Evolutionary conservation across 2,797 vertebrate species (phyloP).

Genomic region (Channallabes apus): DNA sequence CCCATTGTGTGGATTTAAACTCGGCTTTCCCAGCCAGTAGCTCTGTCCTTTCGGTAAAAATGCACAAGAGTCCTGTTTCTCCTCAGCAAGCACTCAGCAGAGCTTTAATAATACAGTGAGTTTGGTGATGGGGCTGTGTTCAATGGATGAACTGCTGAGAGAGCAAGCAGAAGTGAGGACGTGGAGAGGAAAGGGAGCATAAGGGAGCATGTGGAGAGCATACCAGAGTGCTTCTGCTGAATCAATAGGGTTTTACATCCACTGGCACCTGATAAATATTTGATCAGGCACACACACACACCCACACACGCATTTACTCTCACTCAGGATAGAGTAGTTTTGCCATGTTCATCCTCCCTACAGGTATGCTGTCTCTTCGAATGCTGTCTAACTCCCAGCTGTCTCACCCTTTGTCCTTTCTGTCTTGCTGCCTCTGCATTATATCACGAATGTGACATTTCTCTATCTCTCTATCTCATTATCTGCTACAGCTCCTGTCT

Average conservation of each 20-base stretch:
- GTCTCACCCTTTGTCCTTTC: constrained; percentile 17
- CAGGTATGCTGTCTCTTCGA: constrained; percentile 35
- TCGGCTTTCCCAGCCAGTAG: neutral
- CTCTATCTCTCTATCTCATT: neutral
- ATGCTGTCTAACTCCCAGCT: constrained; percentile 16
- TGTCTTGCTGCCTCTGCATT: neutral
- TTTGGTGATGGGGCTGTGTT: constrained; percentile 33
- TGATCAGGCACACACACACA: constrained; percentile 30
- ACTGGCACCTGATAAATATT: constrained; percentile 54
- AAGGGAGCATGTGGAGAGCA: constrained; percentile 7
- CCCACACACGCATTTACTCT: constrained; percentile 6
- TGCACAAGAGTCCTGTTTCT: neutral
- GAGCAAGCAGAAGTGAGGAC: neutral
- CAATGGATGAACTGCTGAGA: constrained; percentile 29
- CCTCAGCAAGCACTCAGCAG: constrained; percentile 57
- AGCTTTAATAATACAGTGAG: constrained; percentile 49
- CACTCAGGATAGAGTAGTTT: constrained; percentile 1
- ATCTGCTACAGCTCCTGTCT: neutral
- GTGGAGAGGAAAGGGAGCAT: constrained; percentile 20
- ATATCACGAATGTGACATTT: neutral
- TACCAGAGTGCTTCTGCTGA: constrained; percentile 23
- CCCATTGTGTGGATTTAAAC: neutral
- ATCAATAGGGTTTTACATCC: constrained; percentile 51
- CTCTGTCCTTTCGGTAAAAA: neutral
- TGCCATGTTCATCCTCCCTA: constrained; percentile 25